These are phyloP conservation scores for Noctua janthina DNA, from an alignment of 2,888 invertebrate genomes.

Conservation along the genomic window DNA sequence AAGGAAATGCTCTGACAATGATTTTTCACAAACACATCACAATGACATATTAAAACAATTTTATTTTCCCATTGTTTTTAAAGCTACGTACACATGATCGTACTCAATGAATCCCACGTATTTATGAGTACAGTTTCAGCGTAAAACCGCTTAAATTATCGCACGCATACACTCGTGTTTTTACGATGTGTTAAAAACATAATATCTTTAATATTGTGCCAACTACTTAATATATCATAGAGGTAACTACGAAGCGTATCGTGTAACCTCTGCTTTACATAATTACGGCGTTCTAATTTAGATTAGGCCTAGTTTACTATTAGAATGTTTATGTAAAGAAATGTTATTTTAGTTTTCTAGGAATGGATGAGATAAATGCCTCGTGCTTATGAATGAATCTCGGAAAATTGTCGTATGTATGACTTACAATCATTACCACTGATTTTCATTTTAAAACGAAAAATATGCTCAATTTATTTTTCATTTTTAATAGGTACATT, in stretches of 20 bases:
- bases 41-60: slow-evolving; percentile 36
- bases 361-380: slow-evolving; percentile 28
- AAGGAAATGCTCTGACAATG: slow-evolving; percentile 53
- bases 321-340: slow-evolving; percentile 53
- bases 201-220: slow-evolving; percentile 67
- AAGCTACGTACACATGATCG: slow-evolving; percentile 32
- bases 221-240: slow-evolving; percentile 62
- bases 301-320: slow-evolving; percentile 57
- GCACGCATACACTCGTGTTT: slow-evolving; percentile 60
- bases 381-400: slow-evolving; percentile 10
- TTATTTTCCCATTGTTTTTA: slow-evolving; percentile 50
- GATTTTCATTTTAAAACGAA: not conserved
- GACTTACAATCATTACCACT: not conserved
- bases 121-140: slow-evolving; percentile 42
- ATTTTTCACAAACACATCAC: slow-evolving; percentile 36
- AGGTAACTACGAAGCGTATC: slow-evolving; percentile 45
- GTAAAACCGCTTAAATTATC: slow-evolving; percentile 65
- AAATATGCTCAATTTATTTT: not conserved
- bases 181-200: slow-evolving; percentile 76
- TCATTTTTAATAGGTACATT: slow-evolving; percentile 13
- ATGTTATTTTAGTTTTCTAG: slow-evolving; percentile 47
- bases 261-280: slow-evolving; percentile 57
- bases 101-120: slow-evolving; percentile 68
- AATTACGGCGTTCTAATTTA: slow-evolving; percentile 57
- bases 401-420: slow-evolving; percentile 5